phyloP scores from a whole-genome alignment of 2,888 invertebrate genomes.

The Andrena praecox region DNA sequence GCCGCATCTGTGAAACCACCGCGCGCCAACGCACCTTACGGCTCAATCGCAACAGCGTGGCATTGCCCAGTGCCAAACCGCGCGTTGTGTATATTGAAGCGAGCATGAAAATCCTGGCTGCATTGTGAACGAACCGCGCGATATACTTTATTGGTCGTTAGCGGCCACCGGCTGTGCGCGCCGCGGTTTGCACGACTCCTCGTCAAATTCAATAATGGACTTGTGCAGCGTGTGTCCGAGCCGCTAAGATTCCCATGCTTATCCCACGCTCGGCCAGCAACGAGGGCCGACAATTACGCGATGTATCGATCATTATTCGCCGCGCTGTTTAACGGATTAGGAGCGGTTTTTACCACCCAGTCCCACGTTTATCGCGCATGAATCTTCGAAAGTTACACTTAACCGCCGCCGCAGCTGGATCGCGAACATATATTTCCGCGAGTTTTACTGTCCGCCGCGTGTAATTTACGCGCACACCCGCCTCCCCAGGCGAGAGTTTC shows the following conservation, averaged over 20 bases:
- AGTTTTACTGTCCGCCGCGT: slow-evolving; percentile 33
- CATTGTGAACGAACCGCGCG: slow-evolving; percentile 36
- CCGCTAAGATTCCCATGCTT: slow-evolving; percentile 4
- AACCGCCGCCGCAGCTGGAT: slow-evolving; percentile 8
- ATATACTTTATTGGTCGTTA: slow-evolving; percentile 64
- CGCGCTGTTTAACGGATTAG: slow-evolving; percentile 74
- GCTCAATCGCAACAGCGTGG: neutral
- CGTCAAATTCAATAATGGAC: slow-evolving; percentile 58
- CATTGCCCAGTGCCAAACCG: slow-evolving; percentile 2
- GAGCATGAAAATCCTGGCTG: slow-evolving; percentile 30
- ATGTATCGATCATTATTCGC: slow-evolving; percentile 71
- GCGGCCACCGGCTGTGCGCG: slow-evolving; percentile 33
- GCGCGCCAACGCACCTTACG: slow-evolving; percentile 1
- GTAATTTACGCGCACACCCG: slow-evolving; percentile 37
- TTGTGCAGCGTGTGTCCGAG: slow-evolving; percentile 11
- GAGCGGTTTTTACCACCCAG: slow-evolving; percentile 43
- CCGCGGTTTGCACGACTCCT: slow-evolving; percentile 35
- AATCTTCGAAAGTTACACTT: slow-evolving; percentile 55
- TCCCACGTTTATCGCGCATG: slow-evolving; percentile 62
- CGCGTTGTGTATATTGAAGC: neutral
- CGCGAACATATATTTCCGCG: slow-evolving; percentile 22
- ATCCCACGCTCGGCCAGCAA: slow-evolving; percentile 29
- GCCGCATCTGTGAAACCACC: neutral
- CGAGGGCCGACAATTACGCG: slow-evolving; percentile 62
- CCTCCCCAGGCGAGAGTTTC: slow-evolving; percentile 25